These are phyloP conservation scores for Cyprinodon variegatus DNA, from an alignment of 2,113 vertebrate species.

Conservation along the genomic window DNA sequence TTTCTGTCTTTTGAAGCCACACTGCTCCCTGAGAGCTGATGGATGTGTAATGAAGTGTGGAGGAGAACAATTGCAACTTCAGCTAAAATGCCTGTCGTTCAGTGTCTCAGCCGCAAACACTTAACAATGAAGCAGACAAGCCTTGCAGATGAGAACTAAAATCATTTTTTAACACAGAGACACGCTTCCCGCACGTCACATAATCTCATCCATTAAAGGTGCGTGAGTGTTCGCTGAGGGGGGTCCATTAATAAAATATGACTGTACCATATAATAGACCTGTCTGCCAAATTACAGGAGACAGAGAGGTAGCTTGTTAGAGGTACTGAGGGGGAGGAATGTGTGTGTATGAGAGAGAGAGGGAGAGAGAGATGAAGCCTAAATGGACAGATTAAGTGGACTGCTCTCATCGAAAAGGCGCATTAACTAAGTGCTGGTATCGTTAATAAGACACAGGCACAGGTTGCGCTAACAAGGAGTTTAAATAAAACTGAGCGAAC, in stretches of 20 bases:
- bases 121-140: conserved; percentile 51
- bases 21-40: conserved; percentile 46
- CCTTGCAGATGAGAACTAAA: conserved; percentile 50
- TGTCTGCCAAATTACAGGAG: conserved; percentile 79
- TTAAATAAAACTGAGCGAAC: conserved; percentile 55
- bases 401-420: conserved; percentile 72
- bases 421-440: conserved; percentile 76
- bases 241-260: conserved; percentile 81
- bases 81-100: conserved; percentile 55
- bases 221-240: conserved; percentile 67
- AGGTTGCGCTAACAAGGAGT: conserved; percentile 71
- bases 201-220: conserved; percentile 73
- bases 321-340: conserved; percentile 64
- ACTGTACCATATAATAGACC: conserved; percentile 79
- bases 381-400: conserved; percentile 75
- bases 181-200: conserved; percentile 63
- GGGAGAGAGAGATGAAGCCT: conserved; percentile 41
- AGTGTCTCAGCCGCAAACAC: conserved; percentile 47
- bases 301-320: conserved; percentile 79
- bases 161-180: conserved; percentile 65
- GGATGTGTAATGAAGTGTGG: conserved; percentile 63
- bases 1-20: conserved; percentile 47
- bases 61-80: conserved; percentile 59
- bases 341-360: conserved; percentile 24
- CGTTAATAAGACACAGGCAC: conserved; percentile 68